Evolutionary conservation across 1,140 invertebrate species (phyloP).

Genomic region (Euwallacea similis): DNA sequence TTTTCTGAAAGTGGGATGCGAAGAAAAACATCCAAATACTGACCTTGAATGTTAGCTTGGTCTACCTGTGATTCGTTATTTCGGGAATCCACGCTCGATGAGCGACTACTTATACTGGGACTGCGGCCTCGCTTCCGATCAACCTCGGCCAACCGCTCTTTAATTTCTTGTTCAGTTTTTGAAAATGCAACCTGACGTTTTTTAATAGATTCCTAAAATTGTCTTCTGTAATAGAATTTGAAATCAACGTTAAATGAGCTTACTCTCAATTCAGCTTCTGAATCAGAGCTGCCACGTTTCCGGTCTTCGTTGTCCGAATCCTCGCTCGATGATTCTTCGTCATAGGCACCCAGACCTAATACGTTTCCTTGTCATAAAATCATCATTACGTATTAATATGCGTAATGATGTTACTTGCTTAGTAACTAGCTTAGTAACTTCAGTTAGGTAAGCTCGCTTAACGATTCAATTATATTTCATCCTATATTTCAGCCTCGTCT

Average conservation of each 20-base stretch:
- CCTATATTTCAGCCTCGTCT: no score
- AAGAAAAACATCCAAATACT: conserved; percentile 40
- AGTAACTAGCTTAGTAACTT: not conserved
- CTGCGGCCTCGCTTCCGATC: conserved; percentile 34
- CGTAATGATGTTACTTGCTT: no score
- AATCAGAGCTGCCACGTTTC: conserved; percentile 39
- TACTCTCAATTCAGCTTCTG: conserved; percentile 49
- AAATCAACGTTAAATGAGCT: not conserved
- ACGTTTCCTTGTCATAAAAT: not conserved
- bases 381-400: not conserved
- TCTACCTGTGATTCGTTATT: conserved; percentile 50
- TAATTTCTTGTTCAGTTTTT: conserved; percentile 49
- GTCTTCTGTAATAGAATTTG: not conserved
- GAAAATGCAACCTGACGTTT: conserved; percentile 46
- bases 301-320: conserved; percentile 43
- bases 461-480: no score
- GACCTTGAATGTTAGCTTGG: conserved; percentile 46
- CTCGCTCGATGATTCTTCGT: conserved; percentile 43
- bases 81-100: conserved; percentile 42
- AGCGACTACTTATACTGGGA: conserved; percentile 38
- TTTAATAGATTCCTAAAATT: conserved; percentile 46
- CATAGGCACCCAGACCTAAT: conserved; percentile 50
- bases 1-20: not conserved
- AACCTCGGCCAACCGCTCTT: conserved; percentile 44
- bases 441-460: no score